phyloP scores from a whole-genome alignment of 2,113 vertebrate species.

The Saimiri boliviensis region DNA sequence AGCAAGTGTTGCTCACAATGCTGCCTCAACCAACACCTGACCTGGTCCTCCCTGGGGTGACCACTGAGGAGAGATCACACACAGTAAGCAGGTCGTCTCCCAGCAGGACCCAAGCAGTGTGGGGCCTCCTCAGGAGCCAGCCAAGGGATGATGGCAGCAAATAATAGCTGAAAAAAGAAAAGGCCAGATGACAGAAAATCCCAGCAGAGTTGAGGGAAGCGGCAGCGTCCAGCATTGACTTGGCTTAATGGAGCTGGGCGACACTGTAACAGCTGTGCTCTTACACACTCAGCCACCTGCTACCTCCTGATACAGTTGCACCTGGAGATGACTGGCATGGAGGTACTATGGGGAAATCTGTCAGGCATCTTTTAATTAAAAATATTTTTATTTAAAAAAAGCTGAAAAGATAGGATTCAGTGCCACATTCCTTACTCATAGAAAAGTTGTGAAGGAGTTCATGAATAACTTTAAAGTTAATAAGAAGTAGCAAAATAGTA shows the following conservation, averaged over 20 bases:
- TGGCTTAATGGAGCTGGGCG: neutral
- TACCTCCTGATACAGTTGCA: too few relatives aligned
- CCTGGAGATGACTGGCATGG: neutral
- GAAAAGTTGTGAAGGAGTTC: neutral
- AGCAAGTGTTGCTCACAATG: conserved; percentile 75
- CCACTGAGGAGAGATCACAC: conserved; percentile 60
- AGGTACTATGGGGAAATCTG: neutral
- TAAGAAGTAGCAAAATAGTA: neutral
- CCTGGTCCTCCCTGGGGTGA: conserved; percentile 56
- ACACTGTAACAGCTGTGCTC: neutral
- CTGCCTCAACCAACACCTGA: conserved; percentile 68
- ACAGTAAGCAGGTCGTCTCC: conserved; percentile 20
- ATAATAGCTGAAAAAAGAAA: neutral
- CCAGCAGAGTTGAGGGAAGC: neutral
- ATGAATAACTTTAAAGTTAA: neutral
- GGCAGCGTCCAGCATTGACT: neutral
- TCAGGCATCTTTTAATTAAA: neutral
- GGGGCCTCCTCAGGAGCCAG: neutral
- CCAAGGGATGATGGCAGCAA: fast-evolving
- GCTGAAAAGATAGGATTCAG: neutral
- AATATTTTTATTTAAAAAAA: neutral
- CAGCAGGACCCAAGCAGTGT: neutral
- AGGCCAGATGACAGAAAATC: neutral
- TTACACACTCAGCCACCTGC: neutral
- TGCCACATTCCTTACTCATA: neutral